Evolutionary conservation across 2,888 invertebrate species (phyloP).

Genomic region (Altica lythri): DNA sequence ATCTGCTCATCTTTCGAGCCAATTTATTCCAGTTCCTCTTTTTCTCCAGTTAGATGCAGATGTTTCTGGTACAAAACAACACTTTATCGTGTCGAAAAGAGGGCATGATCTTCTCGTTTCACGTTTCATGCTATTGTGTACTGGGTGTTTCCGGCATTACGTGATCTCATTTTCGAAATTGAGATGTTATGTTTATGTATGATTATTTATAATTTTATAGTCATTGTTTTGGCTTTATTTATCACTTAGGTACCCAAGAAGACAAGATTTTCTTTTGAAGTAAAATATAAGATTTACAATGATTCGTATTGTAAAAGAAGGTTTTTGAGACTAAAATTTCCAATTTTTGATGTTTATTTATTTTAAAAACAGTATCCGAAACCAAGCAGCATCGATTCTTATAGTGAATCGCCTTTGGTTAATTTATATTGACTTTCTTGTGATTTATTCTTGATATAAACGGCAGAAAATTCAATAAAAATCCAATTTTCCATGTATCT

Average conservation of each 20-base stretch:
- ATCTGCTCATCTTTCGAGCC: slow-evolving; percentile 25
- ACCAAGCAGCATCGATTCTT: no score
- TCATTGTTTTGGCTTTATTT: no score
- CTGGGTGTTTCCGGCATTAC: not conserved
- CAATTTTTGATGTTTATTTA: no score
- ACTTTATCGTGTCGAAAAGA: slow-evolving; percentile 19
- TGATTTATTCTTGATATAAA: slow-evolving; percentile 11
- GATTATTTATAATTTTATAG: no score
- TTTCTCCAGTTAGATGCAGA: slow-evolving; percentile 23
- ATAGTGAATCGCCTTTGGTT: slow-evolving; percentile 3
- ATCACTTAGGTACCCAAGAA: no score
- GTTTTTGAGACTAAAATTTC: no score
- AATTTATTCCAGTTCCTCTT: slow-evolving; percentile 35
- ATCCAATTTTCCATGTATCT: slow-evolving; percentile 21
- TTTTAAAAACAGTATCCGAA: no score
- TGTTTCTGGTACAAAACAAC: slow-evolving; percentile 23
- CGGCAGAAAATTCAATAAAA: slow-evolving; percentile 22
- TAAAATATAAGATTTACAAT: no score
- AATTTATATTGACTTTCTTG: not conserved
- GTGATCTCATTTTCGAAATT: not conserved
- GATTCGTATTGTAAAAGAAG: no score
- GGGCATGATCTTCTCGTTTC: slow-evolving; percentile 11
- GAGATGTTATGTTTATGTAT: no score
- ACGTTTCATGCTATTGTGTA: slow-evolving; percentile 1
- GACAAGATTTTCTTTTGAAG: no score